These are phyloP conservation scores for Phrynocephalus forsythii DNA, from an alignment of 2,797 vertebrate species.

Conservation along the genomic window DNA sequence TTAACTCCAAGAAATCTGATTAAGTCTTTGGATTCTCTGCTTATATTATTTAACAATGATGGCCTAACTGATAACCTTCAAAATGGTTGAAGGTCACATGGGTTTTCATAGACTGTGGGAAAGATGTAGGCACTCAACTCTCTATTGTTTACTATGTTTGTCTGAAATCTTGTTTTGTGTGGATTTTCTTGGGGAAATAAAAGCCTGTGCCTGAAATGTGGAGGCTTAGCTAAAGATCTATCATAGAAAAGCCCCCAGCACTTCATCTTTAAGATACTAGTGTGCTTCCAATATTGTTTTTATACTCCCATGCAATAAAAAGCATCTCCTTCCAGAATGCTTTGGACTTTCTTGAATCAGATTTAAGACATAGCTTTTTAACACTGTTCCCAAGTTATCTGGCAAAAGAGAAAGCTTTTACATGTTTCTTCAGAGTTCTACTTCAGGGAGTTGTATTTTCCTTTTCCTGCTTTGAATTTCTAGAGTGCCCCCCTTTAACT, in stretches of 20 bases:
- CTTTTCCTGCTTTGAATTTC: slow-evolving; percentile 37
- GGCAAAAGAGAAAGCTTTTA: slow-evolving; percentile 56
- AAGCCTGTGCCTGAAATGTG: slow-evolving; percentile 49
- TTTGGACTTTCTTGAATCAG: slow-evolving; percentile 67
- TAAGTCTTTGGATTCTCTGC: too few relatives aligned
- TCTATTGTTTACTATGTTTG: slow-evolving; percentile 50
- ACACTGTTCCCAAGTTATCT: slow-evolving; percentile 48
- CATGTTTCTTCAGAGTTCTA: slow-evolving; percentile 43
- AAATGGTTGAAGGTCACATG: neutral
- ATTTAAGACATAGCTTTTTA: slow-evolving; percentile 65
- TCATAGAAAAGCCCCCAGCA: slow-evolving; percentile 53
- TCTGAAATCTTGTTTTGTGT: slow-evolving; percentile 51
- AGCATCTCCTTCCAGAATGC: slow-evolving; percentile 56
- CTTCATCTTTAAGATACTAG: slow-evolving; percentile 66
- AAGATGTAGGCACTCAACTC: slow-evolving; percentile 30
- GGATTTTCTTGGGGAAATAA: slow-evolving; percentile 27
- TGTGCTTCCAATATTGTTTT: slow-evolving; percentile 64
- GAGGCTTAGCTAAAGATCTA: slow-evolving; percentile 52
- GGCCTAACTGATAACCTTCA: neutral
- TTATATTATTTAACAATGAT: neutral
- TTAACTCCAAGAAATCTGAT: neutral
- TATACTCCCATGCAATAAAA: slow-evolving; percentile 70
- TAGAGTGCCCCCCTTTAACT: neutral
- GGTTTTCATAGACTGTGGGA: slow-evolving; percentile 42
- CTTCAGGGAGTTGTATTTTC: slow-evolving; percentile 33